Base-by-base conservation (phyloP, 2,888 invertebrate species). In the Andrena hattorfiana region DNA sequence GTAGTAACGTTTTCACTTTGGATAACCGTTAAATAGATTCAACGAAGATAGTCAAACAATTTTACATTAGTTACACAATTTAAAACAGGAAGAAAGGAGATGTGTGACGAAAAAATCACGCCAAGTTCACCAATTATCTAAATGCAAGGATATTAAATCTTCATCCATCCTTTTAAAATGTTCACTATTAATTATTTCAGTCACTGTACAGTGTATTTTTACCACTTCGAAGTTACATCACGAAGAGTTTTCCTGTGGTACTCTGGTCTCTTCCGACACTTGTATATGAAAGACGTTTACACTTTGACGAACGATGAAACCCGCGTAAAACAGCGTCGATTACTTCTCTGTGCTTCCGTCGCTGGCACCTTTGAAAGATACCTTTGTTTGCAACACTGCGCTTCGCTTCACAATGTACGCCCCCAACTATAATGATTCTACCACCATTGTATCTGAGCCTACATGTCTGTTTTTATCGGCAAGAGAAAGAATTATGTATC, bases 1-100 rank as follows among this genome's bases (percentile, higher is more conserved):
- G 87, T 92, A 90, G 86, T 89, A 82, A 83, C 81, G 82, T 56
- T 82, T 68, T 66, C 56, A 72, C 71, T 35, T 26, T 68, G 59
- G 60, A n/a, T n/a, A 28, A 51, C 32, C 35, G 54, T 63, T 48
- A n/a, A 20, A 30, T 42, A 16, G 42, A 42, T 42, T 42, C 42
- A 16, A 42, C 42, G 4, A 42, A 16, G 42, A 42, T 42, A 42
- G 42, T 16, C 42, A 56, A 7, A 3, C 10, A 20, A 56, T 26
- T 26, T 42, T 5, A 13, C 42, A 16, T 42, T 16, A 16, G 16
- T 16, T 42, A 42, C 63, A 64, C 49, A 20, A n/a, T 59, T 5
- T 3, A 35, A 60, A 64, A 23, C 28, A 4, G 6, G 10, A 60
- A 42, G 16, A 35, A 13, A 16, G 51, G 0, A 30, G 10, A 13